These are phyloP conservation scores for Melanocharis versteri DNA, from an alignment of 2,113 vertebrate genomes.

Conservation along the genomic window DNA sequence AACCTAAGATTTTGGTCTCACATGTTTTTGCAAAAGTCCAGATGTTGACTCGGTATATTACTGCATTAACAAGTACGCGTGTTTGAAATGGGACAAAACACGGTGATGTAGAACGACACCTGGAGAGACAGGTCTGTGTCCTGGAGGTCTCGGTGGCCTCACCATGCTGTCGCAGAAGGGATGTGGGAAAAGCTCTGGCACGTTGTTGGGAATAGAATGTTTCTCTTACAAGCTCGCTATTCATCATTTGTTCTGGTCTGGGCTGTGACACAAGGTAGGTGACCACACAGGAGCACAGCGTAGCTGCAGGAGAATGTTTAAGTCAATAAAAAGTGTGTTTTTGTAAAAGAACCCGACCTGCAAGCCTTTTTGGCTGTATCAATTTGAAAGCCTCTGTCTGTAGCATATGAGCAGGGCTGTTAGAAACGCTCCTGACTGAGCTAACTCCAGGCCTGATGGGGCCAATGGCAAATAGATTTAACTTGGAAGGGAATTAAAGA, in stretches of 20 bases:
- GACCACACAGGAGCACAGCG: constrained; percentile 43
- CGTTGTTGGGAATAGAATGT: neutral
- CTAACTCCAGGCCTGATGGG: neutral
- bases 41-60: neutral
- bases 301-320: constrained; percentile 41
- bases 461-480: neutral
- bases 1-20: neutral
- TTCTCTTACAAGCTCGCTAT: neutral
- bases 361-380: neutral
- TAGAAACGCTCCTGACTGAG: neutral
- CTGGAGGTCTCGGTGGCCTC: neutral
- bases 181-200: neutral
- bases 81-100: neutral
- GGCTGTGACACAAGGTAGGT: constrained; percentile 17
- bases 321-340: constrained; percentile 33
- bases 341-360: constrained; percentile 5
- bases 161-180: rapidly evolving
- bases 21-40: neutral
- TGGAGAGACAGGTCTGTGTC: neutral
- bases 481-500: neutral
- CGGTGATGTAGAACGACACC: rapidly evolving
- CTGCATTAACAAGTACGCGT: neutral
- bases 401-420: neutral
- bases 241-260: constrained; percentile 30
- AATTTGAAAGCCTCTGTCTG: neutral